Evolutionary conservation across 1,140 invertebrate genomes (phyloP).

Genomic region (Archegozetes longisetosus): DNA sequence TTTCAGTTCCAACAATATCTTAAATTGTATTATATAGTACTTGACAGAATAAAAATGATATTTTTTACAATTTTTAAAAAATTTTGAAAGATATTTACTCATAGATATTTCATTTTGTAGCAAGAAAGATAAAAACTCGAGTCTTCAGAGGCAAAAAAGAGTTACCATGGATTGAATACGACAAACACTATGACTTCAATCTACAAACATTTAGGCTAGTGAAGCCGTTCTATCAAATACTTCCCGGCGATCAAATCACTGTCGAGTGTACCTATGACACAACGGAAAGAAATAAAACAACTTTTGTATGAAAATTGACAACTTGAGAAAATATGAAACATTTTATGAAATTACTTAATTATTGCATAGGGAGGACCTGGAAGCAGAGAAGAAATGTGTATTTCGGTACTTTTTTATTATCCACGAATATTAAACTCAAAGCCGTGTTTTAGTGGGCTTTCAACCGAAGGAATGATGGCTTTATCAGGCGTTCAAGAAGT

Average conservation of each 20-base stretch:
- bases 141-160: conserved; percentile 59
- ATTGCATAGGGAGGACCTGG: conserved; percentile 49
- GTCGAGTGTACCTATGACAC: conserved; percentile 21
- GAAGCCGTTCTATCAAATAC: conserved; percentile 6
- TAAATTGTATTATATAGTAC: too few species aligned
- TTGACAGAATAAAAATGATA: too few species aligned
- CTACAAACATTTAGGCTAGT: conserved; percentile 38
- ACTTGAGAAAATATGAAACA: background rate
- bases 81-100: too few species aligned
- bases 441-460: conserved; percentile 10
- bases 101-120: conserved; percentile 34
- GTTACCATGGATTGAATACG: conserved; percentile 48
- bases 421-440: conserved; percentile 38
- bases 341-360: background rate
- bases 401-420: conserved; percentile 65
- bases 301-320: conserved; percentile 9
- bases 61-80: too few species aligned
- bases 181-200: conserved; percentile 55
- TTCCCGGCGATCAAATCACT: conserved; percentile 19
- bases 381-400: conserved; percentile 65
- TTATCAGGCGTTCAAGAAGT: background rate
- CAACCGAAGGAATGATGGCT: background rate
- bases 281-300: background rate
- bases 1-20: too few species aligned
- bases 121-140: conserved; percentile 51